Evolutionary conservation across 2,113 vertebrate species (phyloP).

Genomic region (Hipposideros armiger): DNA sequence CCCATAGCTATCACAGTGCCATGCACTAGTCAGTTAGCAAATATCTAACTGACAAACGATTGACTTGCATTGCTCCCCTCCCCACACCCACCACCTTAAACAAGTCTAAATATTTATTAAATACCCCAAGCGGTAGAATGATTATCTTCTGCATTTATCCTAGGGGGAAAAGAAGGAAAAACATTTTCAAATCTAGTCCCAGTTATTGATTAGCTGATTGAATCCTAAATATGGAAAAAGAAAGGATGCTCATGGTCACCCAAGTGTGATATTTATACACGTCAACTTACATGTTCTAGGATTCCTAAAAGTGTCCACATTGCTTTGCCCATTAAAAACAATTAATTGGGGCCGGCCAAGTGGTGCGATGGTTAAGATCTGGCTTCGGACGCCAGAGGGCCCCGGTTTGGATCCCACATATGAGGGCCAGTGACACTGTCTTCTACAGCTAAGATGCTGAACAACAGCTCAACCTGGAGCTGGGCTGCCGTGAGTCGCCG

Average conservation of each 20-base stretch:
- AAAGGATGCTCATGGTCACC: background rate
- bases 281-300: background rate
- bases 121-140: background rate
- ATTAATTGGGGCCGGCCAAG: too few species aligned
- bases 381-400: too few species aligned
- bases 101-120: constrained; percentile 39
- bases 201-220: background rate
- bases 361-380: too few species aligned
- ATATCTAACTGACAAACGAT: background rate
- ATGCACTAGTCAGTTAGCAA: background rate
- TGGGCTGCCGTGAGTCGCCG: too few species aligned
- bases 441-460: too few species aligned
- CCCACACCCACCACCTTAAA: background rate
- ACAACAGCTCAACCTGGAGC: too few species aligned
- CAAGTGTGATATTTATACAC: constrained; percentile 33
- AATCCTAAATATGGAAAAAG: background rate
- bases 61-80: background rate
- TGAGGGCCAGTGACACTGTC: too few species aligned
- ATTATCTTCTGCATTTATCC: background rate
- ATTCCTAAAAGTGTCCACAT: background rate
- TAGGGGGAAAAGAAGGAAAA: background rate
- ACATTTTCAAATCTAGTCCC: background rate
- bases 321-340: background rate
- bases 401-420: too few species aligned
- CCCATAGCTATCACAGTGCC: background rate